A percentile compares a stretch with the other conserved stretches of the same genome.
Evolutionary conservation across 1,140 invertebrate species (phyloP).

Genomic region (Bombus sylvicola): DNA sequence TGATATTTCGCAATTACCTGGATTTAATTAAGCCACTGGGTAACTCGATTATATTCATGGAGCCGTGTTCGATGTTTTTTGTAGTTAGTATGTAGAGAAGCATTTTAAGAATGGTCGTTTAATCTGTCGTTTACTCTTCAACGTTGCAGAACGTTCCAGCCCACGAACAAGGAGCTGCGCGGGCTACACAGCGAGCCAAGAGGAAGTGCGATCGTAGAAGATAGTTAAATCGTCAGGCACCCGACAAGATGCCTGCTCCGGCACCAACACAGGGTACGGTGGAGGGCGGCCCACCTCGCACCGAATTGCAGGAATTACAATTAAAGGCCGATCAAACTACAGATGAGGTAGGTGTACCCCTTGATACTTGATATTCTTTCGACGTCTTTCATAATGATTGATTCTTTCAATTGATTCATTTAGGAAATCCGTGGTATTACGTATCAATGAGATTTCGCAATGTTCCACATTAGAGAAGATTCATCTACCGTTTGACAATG

Average conservation of each 20-base stretch:
- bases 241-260: slow-evolving; percentile 83
- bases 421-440: background rate
- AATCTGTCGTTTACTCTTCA: background rate
- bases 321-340: slow-evolving; percentile 92
- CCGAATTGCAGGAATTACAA: slow-evolving; percentile 95
- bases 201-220: slow-evolving; percentile 9
- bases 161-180: background rate
- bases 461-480: no score
- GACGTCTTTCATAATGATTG: background rate
- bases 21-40: background rate
- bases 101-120: background rate
- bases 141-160: slow-evolving; percentile 13
- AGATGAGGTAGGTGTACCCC: slow-evolving; percentile 89
- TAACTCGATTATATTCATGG: background rate
- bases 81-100: no score
- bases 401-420: background rate
- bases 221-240: slow-evolving; percentile 23
- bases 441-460: no score
- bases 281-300: slow-evolving; percentile 88
- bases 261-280: slow-evolving; percentile 83
- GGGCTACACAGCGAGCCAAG: background rate
- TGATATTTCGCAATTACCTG: background rate
- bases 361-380: background rate
- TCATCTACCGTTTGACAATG: no score
- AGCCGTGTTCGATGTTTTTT: no score